Conservation (phyloP, 2,888 invertebrate species). For the Chrysodeixis includens region DNA sequence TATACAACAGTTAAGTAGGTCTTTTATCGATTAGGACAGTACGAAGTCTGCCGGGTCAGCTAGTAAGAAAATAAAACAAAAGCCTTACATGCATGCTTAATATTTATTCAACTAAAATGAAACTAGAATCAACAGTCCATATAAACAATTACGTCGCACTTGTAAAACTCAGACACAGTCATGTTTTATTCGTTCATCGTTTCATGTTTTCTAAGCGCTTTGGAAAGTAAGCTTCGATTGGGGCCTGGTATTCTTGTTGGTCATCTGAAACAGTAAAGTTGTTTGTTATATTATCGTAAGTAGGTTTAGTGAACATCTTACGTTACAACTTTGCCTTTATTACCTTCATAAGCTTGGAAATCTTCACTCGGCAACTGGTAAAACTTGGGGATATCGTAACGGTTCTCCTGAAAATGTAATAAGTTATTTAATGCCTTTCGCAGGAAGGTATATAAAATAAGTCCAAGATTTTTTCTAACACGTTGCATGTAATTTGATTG, state of each 20-base stretch:
- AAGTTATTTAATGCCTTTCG: neutral
- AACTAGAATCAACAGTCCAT: conserved; percentile 34
- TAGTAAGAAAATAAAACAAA: no score
- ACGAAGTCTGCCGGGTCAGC: no score
- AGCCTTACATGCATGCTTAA: conserved; percentile 38
- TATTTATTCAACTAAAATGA: conserved; percentile 36
- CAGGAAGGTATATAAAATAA: neutral
- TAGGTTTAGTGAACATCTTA: neutral
- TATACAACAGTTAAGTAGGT: no score
- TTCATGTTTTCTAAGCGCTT: conserved; percentile 72
- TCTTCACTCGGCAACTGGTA: conserved; percentile 74
- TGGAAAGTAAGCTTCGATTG: conserved; percentile 67
- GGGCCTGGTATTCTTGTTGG: conserved; percentile 52
- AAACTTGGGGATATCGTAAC: conserved; percentile 82
- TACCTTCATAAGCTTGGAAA: conserved; percentile 70
- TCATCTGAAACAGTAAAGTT: conserved; percentile 32
- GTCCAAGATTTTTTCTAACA: no score
- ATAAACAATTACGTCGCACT: neutral
- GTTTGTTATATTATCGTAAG: neutral
- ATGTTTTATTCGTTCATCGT: conserved; percentile 54
- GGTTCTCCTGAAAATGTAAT: conserved; percentile 73
- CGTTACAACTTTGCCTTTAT: no score
- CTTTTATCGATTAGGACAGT: no score
- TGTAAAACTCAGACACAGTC: neutral
- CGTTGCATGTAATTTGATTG: neutral